A percentile compares a stretch with the other conserved stretches of the same genome.
These are phyloP conservation scores for Horisme vitalbata DNA, from an alignment of 2,888 invertebrate genomes.

Conservation along the genomic window DNA sequence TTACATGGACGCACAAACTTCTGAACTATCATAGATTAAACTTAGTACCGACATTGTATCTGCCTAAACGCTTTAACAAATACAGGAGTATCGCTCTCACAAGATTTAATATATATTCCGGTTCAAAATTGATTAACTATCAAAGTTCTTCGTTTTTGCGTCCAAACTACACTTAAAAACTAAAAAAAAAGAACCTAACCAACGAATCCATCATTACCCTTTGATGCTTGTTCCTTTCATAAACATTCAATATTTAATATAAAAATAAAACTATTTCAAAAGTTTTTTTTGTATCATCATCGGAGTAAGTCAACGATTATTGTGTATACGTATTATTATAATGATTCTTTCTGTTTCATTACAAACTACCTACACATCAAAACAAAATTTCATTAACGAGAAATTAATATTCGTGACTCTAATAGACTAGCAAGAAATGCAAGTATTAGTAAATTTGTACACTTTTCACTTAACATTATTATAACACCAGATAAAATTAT, in stretches of 20 bases:
- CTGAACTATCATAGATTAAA: not conserved
- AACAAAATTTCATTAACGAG: slow-evolving; percentile 50
- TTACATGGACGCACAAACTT: slow-evolving; percentile 28
- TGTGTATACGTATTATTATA: slow-evolving; percentile 47
- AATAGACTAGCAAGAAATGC: slow-evolving; percentile 81
- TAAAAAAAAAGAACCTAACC: slow-evolving; percentile 28
- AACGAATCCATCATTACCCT: slow-evolving; percentile 42
- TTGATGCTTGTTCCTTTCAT: slow-evolving; percentile 45
- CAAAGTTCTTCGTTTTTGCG: too few relatives aligned
- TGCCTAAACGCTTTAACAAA: too few relatives aligned
- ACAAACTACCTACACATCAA: slow-evolving; percentile 49
- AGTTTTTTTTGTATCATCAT: slow-evolving; percentile 51
- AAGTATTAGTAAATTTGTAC: slow-evolving; percentile 76
- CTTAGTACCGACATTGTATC: too few relatives aligned
- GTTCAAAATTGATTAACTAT: too few relatives aligned
- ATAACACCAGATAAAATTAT: slow-evolving; percentile 79
- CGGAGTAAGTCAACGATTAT: slow-evolving; percentile 48
- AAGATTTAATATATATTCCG: too few relatives aligned
- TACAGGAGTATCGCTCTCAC: too few relatives aligned
- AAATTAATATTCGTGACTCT: slow-evolving; percentile 66
- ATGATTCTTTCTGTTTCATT: slow-evolving; percentile 27
- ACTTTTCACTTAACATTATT: slow-evolving; percentile 77
- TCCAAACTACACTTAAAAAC: slow-evolving; percentile 18
- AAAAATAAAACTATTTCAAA: slow-evolving; percentile 77
- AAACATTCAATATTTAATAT: slow-evolving; percentile 73